Evolutionary conservation across 1,140 invertebrate species (phyloP).

Genomic region (Danaus melanippus): DNA sequence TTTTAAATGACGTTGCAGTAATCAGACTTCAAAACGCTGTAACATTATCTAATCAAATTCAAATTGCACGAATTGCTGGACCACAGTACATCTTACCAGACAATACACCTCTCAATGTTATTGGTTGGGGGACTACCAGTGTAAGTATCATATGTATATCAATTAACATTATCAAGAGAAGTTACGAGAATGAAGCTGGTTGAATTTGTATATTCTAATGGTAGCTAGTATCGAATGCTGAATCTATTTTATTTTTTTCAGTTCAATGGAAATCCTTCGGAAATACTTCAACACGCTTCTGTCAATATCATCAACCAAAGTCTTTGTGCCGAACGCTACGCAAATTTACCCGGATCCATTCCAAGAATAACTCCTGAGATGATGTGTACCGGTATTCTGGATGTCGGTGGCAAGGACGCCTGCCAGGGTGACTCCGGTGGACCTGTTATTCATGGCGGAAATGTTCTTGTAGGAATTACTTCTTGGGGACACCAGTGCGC

Average conservation of each 20-base stretch:
- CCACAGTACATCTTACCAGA: conserved; percentile 29
- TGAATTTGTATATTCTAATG: too few relatives aligned
- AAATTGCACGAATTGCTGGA: conserved; percentile 30
- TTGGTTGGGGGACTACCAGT: conserved; percentile 73
- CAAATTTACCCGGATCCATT: conserved; percentile 21
- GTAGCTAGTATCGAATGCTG: not conserved
- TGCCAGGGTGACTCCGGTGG: conserved; percentile 80
- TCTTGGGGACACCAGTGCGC: conserved; percentile 75
- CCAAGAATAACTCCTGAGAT: conserved; percentile 43
- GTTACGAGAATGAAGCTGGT: too few relatives aligned
- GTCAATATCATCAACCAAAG: conserved; percentile 64
- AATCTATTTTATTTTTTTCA: conserved; percentile 15
- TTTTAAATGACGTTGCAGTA: conserved; percentile 76
- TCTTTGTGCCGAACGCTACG: conserved; percentile 42
- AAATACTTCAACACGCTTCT: conserved; percentile 43
- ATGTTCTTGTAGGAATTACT: conserved; percentile 69
- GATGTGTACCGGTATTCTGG: conserved; percentile 44
- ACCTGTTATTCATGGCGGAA: conserved; percentile 68
- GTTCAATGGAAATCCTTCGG: conserved; percentile 24
- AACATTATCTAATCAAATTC: conserved; percentile 23
- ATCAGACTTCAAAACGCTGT: conserved; percentile 39
- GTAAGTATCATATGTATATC: conserved; percentile 37
- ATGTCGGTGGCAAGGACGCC: conserved; percentile 60
- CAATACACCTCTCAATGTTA: conserved; percentile 55
- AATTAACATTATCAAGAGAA: too few relatives aligned